A percentile compares a stretch with the other conserved stretches of the same genome.
phyloP scores from a whole-genome alignment of 2,888 invertebrate species.

The Caenorhabditis uteleia region DNA sequence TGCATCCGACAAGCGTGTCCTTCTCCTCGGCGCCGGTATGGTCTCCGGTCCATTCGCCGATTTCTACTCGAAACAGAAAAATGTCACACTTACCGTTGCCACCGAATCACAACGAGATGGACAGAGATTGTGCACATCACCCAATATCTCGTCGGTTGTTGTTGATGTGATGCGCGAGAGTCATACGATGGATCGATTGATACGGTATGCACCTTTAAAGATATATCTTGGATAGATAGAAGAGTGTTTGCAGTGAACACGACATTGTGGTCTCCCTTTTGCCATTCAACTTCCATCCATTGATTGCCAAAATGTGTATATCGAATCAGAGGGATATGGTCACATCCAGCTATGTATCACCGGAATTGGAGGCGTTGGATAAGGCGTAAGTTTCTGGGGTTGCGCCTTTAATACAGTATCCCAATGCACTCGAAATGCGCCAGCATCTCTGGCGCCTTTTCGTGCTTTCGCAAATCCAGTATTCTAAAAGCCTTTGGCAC shows the following conservation, averaged over 20 bases:
- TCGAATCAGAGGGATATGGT: conserved; percentile 88
- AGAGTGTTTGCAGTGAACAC: conserved; percentile 72
- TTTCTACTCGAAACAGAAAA: conserved; percentile 83
- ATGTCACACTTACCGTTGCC: conserved; percentile 75
- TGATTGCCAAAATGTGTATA: conserved; percentile 85
- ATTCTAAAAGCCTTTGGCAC: no score
- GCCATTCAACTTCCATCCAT: conserved; percentile 87
- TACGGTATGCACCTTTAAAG: conserved; percentile 72
- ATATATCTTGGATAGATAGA: background rate
- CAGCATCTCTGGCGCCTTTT: no score
- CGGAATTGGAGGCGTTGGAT: conserved; percentile 78
- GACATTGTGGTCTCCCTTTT: conserved; percentile 78
- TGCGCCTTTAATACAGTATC: no score
- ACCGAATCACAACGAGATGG: conserved; percentile 87
- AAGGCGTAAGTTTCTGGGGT: conserved; percentile 57
- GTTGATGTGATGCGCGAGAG: conserved; percentile 81
- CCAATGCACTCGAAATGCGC: no score
- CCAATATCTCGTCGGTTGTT: conserved; percentile 79
- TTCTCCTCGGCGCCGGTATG: conserved; percentile 92
- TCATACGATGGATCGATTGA: conserved; percentile 78
- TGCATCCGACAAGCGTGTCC: conserved; percentile 73
- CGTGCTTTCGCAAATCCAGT: no score
- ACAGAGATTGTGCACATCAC: conserved; percentile 81
- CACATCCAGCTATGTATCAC: conserved; percentile 91
- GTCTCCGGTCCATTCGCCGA: conserved; percentile 93